phyloP scores from a whole-genome alignment of 1,140 invertebrate species.

The Meloidogyne floridensis region DNA sequence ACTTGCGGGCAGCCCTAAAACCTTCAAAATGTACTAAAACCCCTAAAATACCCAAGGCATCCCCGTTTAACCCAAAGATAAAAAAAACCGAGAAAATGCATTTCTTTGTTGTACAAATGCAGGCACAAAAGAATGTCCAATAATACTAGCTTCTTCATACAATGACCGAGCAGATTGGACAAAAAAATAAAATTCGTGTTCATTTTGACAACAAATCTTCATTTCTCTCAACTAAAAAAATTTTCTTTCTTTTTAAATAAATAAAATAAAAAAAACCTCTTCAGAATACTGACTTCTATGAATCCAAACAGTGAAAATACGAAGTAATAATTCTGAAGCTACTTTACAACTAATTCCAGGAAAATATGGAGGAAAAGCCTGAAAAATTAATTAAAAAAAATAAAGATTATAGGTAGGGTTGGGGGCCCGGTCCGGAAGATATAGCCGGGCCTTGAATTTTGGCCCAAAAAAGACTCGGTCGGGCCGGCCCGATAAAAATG shows the following conservation, averaged over 20 bases:
- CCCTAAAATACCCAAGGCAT: no score
- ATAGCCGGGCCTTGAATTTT: no score
- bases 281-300: constrained; percentile 39
- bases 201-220: constrained; percentile 46
- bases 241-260: not conserved
- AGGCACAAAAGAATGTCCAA: constrained; percentile 30
- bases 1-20: no score
- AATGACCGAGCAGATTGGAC: constrained; percentile 31
- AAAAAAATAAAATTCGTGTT: constrained; percentile 23
- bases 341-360: constrained; percentile 31
- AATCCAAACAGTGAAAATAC: constrained; percentile 50
- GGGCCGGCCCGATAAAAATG: no score
- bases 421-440: no score
- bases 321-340: constrained; percentile 43
- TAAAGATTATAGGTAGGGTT: no score
- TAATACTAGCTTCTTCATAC: constrained; percentile 34
- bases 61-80: no score
- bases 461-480: no score
- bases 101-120: constrained; percentile 25
- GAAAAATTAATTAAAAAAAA: not conserved
- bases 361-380: constrained; percentile 50
- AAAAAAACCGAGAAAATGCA: constrained; percentile 7
- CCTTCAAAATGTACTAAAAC: no score
- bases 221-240: constrained; percentile 36
- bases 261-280: constrained; percentile 33